These are phyloP conservation scores for Cottus gobio DNA, from an alignment of 2,113 vertebrate genomes.

Conservation along the genomic window DNA sequence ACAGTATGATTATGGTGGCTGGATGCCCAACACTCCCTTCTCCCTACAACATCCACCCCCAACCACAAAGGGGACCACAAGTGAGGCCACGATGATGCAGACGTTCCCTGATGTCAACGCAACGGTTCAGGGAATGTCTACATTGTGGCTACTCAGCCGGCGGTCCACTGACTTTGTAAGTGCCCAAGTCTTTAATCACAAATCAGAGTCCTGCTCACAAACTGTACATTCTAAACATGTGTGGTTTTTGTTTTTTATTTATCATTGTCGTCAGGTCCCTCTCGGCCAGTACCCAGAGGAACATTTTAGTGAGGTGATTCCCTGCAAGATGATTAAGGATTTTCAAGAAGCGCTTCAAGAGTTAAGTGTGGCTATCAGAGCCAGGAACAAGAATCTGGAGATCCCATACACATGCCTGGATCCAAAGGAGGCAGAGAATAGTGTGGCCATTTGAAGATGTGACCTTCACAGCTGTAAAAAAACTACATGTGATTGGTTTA, in stretches of 20 bases:
- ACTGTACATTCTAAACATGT: neutral
- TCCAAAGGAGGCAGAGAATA: constrained; percentile 59
- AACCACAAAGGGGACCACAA: constrained; percentile 61
- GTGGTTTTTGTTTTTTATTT: neutral
- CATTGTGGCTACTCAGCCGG: constrained; percentile 64
- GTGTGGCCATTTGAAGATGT: constrained; percentile 56
- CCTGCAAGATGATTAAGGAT: constrained; percentile 11
- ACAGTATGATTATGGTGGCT: constrained; percentile 73
- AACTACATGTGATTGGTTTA: no score
- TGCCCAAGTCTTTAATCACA: neutral
- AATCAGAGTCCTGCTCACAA: neutral
- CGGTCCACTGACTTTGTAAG: constrained; percentile 71
- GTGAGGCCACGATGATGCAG: constrained; percentile 40
- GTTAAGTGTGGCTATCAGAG: constrained; percentile 43
- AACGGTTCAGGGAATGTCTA: constrained; percentile 51
- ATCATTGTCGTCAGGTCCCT: constrained; percentile 40
- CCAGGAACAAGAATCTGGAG: constrained; percentile 46
- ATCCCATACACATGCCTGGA: constrained; percentile 69
- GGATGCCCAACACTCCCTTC: constrained; percentile 73
- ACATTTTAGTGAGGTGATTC: constrained; percentile 53
- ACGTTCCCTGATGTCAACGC: constrained; percentile 53
- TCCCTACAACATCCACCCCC: constrained; percentile 68
- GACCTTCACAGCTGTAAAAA: neutral
- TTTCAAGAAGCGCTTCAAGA: constrained; percentile 55
- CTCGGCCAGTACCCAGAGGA: constrained; percentile 52